These are phyloP conservation scores for Lota lota DNA, from an alignment of 2,113 vertebrate species.

Conservation along the genomic window DNA sequence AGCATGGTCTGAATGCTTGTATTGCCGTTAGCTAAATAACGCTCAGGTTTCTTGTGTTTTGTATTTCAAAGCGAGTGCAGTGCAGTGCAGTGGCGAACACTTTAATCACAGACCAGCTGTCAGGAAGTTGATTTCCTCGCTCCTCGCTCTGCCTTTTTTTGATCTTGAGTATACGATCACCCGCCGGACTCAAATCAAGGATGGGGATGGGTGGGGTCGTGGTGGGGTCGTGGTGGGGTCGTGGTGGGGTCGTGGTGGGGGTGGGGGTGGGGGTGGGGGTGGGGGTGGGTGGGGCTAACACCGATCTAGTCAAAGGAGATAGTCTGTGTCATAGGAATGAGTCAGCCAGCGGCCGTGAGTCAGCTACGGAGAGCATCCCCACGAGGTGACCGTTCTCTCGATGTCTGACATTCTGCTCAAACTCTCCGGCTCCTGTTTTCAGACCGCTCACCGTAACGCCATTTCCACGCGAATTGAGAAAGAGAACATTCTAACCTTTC, in stretches of 20 bases:
- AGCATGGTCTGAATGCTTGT: too few relatives aligned
- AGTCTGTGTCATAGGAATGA: constrained; percentile 57
- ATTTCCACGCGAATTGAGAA: constrained; percentile 51
- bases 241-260: too few relatives aligned
- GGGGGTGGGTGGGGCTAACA: constrained; percentile 27
- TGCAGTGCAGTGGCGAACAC: neutral
- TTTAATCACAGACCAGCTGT: constrained; percentile 30
- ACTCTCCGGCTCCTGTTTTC: constrained; percentile 38
- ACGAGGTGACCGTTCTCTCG: constrained; percentile 40
- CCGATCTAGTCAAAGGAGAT: constrained; percentile 58
- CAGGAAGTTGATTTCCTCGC: constrained; percentile 22
- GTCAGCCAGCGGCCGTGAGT: constrained; percentile 51
- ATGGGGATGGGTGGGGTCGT: too few relatives aligned
- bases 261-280: neutral
- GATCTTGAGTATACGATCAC: constrained; percentile 33
- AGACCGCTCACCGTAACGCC: constrained; percentile 54
- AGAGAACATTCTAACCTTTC: constrained; percentile 39
- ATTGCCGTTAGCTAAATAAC: too few relatives aligned
- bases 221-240: too few relatives aligned
- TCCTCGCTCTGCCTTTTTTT: constrained; percentile 25
- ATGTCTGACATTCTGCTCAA: constrained; percentile 35
- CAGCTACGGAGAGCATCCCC: constrained; percentile 44
- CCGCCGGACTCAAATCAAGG: constrained; percentile 32
- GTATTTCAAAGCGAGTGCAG: too few relatives aligned
- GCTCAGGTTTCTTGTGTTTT: too few relatives aligned